phyloP scores from a whole-genome alignment of 2,113 vertebrate species.

The Platichthys flesus region DNA sequence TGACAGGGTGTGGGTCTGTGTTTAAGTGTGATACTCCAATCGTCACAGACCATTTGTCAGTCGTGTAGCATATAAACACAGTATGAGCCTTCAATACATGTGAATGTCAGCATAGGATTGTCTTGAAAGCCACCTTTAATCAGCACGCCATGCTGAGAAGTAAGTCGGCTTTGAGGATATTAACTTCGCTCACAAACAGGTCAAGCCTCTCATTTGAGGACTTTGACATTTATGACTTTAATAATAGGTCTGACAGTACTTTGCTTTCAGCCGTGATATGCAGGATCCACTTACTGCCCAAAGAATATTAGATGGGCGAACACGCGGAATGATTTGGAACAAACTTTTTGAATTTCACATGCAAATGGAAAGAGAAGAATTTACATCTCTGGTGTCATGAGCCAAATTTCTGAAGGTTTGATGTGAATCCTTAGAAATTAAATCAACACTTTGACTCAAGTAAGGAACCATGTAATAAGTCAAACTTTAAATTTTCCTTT shows the following conservation, averaged over 20 bases:
- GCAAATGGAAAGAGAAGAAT: neutral
- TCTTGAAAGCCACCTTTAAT: constrained; percentile 75
- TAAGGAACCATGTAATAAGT: neutral
- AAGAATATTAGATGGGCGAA: constrained; percentile 4
- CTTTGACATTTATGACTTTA: constrained; percentile 62
- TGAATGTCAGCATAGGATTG: constrained; percentile 71
- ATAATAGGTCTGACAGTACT: constrained; percentile 37
- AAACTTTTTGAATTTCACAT: neutral
- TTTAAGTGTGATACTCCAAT: constrained; percentile 1
- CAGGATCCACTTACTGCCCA: constrained; percentile 7
- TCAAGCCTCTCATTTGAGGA: constrained; percentile 51
- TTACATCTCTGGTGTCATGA: neutral
- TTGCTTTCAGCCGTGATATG: constrained; percentile 11
- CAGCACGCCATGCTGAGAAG: constrained; percentile 51
- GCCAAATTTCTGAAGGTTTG: neutral
- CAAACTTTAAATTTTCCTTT: too few species aligned
- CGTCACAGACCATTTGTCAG: constrained; percentile 43
- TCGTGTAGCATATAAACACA: constrained; percentile 68
- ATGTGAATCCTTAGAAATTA: neutral
- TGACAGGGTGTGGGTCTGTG: neutral
- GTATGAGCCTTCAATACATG: constrained; percentile 71
- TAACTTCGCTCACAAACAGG: constrained; percentile 64
- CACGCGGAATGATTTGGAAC: neutral
- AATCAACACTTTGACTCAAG: neutral
- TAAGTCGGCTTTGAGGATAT: constrained; percentile 64